Conservation (phyloP, 2,888 invertebrate genomes). For the Thera britannica region DNA sequence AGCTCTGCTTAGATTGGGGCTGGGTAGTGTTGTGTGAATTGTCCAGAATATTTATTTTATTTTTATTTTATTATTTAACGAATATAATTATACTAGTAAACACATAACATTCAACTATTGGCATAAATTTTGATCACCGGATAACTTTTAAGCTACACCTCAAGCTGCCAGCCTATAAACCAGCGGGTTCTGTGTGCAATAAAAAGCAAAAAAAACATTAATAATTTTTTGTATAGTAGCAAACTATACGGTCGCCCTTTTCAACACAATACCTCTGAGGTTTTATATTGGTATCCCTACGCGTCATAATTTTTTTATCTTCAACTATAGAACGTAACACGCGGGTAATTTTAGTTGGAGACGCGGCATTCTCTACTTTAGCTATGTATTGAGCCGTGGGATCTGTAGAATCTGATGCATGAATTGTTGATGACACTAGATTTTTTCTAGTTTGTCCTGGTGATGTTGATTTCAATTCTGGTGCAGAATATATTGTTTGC, state of each 20-base stretch:
- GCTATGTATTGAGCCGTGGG: conserved; percentile 1
- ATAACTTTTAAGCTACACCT: too few species aligned
- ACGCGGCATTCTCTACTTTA: not conserved
- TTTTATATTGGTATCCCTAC: conserved; percentile 17
- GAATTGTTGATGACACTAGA: conserved; percentile 3
- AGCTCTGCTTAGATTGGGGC: too few species aligned
- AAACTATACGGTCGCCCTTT: conserved; percentile 59
- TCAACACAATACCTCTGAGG: conserved; percentile 53
- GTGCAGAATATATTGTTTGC: not conserved
- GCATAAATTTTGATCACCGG: too few species aligned
- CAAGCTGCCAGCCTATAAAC: too few species aligned
- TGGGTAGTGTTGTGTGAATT: too few species aligned
- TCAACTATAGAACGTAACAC: conserved; percentile 7
- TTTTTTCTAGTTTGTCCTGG: conserved; percentile 1
- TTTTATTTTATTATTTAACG: too few species aligned
- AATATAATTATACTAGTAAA: too few species aligned
- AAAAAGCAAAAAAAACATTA: conserved; percentile 4
- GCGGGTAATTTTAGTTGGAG: conserved; percentile 9
- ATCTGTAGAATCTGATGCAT: conserved; percentile 1
- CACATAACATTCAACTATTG: too few species aligned
- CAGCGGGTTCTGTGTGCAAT: not conserved
- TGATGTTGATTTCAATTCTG: conserved; percentile 3
- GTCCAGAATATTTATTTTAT: too few species aligned
- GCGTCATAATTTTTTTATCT: not conserved
- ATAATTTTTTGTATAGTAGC: conserved; percentile 44